Conservation (phyloP, 2,888 invertebrate genomes). For the Tetropium fuscum region DNA sequence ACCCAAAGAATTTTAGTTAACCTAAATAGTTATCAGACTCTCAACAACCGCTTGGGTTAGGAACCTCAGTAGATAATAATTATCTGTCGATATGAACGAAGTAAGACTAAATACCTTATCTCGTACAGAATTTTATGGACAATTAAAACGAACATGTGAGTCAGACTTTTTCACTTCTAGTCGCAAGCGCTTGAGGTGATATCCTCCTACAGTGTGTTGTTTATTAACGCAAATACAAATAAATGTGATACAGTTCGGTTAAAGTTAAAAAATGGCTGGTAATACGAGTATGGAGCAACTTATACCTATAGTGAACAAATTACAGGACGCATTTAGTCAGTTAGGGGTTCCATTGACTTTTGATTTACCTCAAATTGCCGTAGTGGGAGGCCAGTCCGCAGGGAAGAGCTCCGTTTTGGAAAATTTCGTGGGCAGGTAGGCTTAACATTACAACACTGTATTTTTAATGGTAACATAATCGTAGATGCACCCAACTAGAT, state of each 20-base stretch:
- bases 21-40: constrained; percentile 10
- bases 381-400: constrained; percentile 99
- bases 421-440: constrained; percentile 98
- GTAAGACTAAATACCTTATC: constrained; percentile 18
- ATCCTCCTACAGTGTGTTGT: constrained; percentile 6
- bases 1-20: constrained; percentile 13
- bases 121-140: constrained; percentile 16
- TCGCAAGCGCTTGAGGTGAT: constrained; percentile 20
- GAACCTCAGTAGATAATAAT: constrained; percentile 2
- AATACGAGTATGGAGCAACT: constrained; percentile 96
- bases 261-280: constrained; percentile 71
- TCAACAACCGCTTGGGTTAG: neutral
- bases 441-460: too few relatives aligned
- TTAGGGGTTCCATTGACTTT: constrained; percentile 98
- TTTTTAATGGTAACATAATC: constrained; percentile 7
- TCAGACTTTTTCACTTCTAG: constrained; percentile 29
- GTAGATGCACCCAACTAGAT: neutral
- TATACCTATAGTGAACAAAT: constrained; percentile 98
- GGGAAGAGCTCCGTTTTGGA: constrained; percentile 99
- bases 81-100: constrained; percentile 7
- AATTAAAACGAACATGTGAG: constrained; percentile 28
- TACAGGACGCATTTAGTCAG: constrained; percentile 99
- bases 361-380: constrained; percentile 99
- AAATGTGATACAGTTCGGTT: constrained; percentile 14
- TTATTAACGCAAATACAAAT: constrained; percentile 16